These are phyloP conservation scores for Rafetus swinhoei DNA, from an alignment of 2,113 vertebrate genomes.

Conservation along the genomic window DNA sequence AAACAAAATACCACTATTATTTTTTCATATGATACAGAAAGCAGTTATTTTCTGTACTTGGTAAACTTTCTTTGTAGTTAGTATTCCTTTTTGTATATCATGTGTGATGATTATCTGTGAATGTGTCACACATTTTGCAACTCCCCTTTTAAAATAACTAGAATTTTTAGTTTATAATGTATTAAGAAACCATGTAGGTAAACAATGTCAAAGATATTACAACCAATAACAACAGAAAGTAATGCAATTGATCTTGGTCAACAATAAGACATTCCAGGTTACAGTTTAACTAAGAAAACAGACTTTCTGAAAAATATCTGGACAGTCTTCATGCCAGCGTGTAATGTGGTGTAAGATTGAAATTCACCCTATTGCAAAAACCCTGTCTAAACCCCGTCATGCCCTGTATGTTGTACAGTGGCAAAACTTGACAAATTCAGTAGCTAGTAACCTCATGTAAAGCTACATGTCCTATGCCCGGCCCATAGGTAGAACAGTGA, in stretches of 20 bases:
- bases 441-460: neutral
- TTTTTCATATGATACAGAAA: neutral
- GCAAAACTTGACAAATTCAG: neutral
- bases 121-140: neutral
- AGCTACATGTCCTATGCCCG: neutral
- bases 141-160: neutral
- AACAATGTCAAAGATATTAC: neutral
- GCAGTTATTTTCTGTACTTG: neutral
- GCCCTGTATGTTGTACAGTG: neutral
- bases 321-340: neutral
- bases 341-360: neutral
- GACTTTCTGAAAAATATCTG: neutral
- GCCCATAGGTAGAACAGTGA: neutral
- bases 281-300: neutral
- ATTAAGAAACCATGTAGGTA: neutral
- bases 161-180: fast-evolving
- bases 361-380: neutral
- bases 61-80: neutral
- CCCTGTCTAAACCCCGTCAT: neutral
- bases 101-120: fast-evolving
- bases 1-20: neutral
- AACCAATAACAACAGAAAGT: neutral
- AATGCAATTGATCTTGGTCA: neutral
- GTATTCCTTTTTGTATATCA: neutral
- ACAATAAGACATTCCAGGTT: neutral